Conservation (phyloP, 2,113 vertebrate species). For the Bos indicus region DNA sequence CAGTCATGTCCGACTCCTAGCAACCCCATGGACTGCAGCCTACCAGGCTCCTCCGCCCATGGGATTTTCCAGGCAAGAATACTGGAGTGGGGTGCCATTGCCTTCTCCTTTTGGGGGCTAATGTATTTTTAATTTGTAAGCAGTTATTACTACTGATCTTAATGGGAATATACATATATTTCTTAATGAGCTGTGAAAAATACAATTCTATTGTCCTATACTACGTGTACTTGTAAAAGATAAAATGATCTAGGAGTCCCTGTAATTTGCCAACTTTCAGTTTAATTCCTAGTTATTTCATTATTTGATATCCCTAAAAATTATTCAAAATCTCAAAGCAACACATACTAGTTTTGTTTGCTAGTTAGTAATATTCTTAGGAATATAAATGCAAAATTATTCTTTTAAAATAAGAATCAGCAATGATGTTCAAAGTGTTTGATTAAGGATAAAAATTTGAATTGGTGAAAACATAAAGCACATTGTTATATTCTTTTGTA, state of each 20-base stretch:
- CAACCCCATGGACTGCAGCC: no score
- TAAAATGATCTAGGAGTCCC: neutral
- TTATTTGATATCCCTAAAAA: neutral
- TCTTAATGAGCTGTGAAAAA: neutral
- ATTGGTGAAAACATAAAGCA: neutral
- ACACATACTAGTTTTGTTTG: neutral
- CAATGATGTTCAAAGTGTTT: neutral
- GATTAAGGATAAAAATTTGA: neutral
- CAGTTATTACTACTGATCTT: neutral
- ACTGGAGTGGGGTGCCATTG: no score
- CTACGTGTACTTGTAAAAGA: neutral
- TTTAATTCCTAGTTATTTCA: neutral
- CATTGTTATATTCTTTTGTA: neutral
- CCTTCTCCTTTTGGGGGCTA: neutral
- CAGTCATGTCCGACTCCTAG: accelerated
- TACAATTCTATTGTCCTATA: neutral
- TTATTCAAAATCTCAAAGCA: slow-evolving; percentile 2
- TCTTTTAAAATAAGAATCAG: neutral
- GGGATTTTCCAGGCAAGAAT: no score
- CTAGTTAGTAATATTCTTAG: neutral
- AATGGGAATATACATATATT: neutral
- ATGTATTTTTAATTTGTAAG: neutral
- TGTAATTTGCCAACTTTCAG: neutral
- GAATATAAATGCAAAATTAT: neutral
- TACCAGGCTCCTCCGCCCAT: no score